Evolutionary conservation across 2,113 vertebrate species (phyloP).

Genomic region (Coreoperca whiteheadi): DNA sequence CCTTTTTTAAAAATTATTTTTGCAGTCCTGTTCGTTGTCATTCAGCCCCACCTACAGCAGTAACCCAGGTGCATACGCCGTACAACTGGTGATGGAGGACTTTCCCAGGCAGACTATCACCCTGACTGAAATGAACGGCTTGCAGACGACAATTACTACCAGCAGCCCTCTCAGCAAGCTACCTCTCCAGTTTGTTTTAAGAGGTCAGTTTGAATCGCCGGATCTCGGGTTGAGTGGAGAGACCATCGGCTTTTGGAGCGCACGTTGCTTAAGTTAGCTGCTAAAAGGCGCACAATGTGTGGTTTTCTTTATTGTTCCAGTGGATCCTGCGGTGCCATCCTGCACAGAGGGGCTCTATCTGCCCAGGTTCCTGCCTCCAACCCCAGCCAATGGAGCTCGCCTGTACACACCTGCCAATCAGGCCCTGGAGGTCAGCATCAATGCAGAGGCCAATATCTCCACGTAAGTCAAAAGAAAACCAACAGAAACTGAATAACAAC

Average conservation of each 20-base stretch:
- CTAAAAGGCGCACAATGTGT: no score
- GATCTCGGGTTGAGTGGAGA: no score
- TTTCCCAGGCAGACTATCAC: conserved; percentile 34
- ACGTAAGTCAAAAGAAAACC: neutral
- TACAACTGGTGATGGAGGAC: conserved; percentile 75
- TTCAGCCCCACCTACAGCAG: neutral
- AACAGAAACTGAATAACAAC: neutral
- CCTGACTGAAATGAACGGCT: conserved; percentile 4
- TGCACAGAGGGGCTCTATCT: conserved; percentile 55
- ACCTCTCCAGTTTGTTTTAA: conserved; percentile 66
- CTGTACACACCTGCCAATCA: neutral
- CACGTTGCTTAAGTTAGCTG: no score
- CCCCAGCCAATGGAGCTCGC: conserved; percentile 41
- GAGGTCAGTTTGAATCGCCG: no score
- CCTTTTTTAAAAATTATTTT: no score
- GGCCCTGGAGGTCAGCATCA: conserved; percentile 46
- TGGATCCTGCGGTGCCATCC: conserved; percentile 37
- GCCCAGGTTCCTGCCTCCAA: conserved; percentile 60
- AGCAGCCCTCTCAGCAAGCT: conserved; percentile 50
- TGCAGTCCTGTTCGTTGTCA: conserved; percentile 53
- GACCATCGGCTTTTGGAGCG: no score
- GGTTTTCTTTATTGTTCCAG: conserved; percentile 29
- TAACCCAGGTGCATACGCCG: neutral
- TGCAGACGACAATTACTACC: neutral
- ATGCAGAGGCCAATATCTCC: neutral